Percentiles rank a stretch among this genome's conserved stretches.
These are phyloP conservation scores for Pachypanchax playfairii DNA, from an alignment of 2,113 vertebrate genomes.

Conservation along the genomic window DNA sequence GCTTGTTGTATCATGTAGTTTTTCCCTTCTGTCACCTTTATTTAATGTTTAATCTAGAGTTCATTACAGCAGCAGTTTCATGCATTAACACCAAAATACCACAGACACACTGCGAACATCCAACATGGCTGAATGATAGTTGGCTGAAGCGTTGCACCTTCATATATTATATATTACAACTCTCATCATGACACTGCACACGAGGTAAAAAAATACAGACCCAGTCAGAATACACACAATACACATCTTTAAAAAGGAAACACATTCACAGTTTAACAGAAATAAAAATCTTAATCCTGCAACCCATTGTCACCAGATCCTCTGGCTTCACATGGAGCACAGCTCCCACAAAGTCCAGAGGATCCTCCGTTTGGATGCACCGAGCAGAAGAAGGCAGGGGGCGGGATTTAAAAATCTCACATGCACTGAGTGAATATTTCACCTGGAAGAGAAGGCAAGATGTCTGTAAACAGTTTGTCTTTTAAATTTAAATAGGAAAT, in stretches of 20 bases:
- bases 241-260: conserved; percentile 39
- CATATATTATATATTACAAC: conserved; percentile 28
- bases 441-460: conserved; percentile 65
- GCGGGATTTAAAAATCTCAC: conserved; percentile 51
- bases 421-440: conserved; percentile 50
- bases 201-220: conserved; percentile 32
- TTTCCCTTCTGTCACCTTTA: conserved; percentile 42
- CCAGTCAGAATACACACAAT: conserved; percentile 38
- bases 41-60: conserved; percentile 52
- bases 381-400: conserved; percentile 14
- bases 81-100: conserved; percentile 27
- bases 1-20: conserved; percentile 13
- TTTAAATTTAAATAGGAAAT: conserved; percentile 58
- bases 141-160: conserved; percentile 41
- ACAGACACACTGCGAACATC: conserved; percentile 16
- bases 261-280: conserved; percentile 49
- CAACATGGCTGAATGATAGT: conserved; percentile 13
- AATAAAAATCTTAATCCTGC: conserved; percentile 9
- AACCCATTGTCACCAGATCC: conserved; percentile 35
- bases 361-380: conserved; percentile 44
- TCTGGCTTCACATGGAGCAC: conserved; percentile 45
- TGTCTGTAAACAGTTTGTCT: conserved; percentile 68
- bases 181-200: conserved; percentile 58
- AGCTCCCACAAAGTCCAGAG: conserved; percentile 55
- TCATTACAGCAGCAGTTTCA: conserved; percentile 43